Evolutionary conservation across 1,140 invertebrate species (phyloP), one percentile per base, ranked within the genome.

Genomic region (Limonius californicus): DNA sequence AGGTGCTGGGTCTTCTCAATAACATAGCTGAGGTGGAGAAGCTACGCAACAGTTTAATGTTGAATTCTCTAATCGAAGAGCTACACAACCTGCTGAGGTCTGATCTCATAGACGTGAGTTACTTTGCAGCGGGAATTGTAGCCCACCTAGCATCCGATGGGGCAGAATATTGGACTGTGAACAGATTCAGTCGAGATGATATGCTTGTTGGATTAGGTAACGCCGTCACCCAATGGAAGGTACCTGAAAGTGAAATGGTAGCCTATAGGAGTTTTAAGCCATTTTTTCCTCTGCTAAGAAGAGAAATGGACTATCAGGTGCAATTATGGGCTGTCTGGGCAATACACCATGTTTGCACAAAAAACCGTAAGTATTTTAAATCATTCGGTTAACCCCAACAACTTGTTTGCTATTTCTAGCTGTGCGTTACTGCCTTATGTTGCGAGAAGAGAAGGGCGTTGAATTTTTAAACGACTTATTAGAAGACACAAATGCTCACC

Each of bases 251-350:
- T 47, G 89, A 92, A 75, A 92, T 92, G 90, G 90, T 92, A 14
- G 89, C 90, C 9, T 92, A 92, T 74, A 81, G 89, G 67, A 92
- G 89, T 42, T 92, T 92, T 73, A 84, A 84, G 63, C 90, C 90
- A 32, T 92, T 92, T 76, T 86, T 90, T 65, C 85, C 88, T 1
- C 74, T 92, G 20, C 73, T 92, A 20, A 72, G 75, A 27, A 83
- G 82, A 59, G 75, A 78, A 15, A 82, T 85, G 57, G 81, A 84
- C 59, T 81, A 83, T 70, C 83, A 87, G 47, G 88, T 91, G 35
- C 89, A 91, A 70, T 73, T 92, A 15, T 92, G 90, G 90, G 89
- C 89, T 23, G 83, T 90, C 7, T 92, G 90, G 90, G 90, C 90
- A 0, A 88, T 92, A 66, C 87, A 90, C 72, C 90, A 92, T 75